Evolutionary conservation across 2,888 invertebrate species (phyloP).

Genomic region (Balanococcus diminutus): DNA sequence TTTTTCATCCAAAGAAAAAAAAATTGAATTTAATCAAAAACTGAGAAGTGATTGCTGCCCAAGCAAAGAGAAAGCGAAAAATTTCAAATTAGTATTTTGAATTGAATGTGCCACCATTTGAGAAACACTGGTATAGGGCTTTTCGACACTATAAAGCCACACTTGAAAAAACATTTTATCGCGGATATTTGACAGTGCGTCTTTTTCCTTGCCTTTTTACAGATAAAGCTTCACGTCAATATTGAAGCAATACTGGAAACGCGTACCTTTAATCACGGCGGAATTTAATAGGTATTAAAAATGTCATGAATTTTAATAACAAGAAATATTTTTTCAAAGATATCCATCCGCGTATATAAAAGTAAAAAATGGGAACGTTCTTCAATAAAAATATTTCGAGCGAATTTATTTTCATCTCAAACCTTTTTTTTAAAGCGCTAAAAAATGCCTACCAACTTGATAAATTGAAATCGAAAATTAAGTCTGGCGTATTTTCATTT

Average conservation of each 20-base stretch:
- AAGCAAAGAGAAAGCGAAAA: too few species aligned
- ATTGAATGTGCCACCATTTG: too few species aligned
- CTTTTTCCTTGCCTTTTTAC: not conserved
- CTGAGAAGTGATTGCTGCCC: too few species aligned
- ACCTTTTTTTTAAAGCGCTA: not conserved
- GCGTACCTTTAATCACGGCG: slow-evolving; percentile 17
- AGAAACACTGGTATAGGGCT: too few species aligned
- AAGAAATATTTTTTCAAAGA: slow-evolving; percentile 13
- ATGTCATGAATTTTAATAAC: slow-evolving; percentile 37
- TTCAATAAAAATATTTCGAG: slow-evolving; percentile 19
- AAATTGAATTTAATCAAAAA: too few species aligned
- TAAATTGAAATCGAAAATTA: slow-evolving; percentile 34
- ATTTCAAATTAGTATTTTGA: too few species aligned
- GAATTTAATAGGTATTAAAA: slow-evolving; percentile 25
- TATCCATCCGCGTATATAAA: not conserved
- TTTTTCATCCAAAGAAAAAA: too few species aligned
- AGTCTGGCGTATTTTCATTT: slow-evolving; percentile 20
- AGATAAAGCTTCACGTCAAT: not conserved
- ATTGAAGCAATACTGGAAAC: not conserved
- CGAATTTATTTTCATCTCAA: not conserved
- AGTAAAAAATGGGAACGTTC: not conserved
- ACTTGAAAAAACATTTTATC: not conserved
- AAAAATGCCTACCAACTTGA: not conserved
- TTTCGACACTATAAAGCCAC: too few species aligned
- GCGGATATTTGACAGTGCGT: not conserved